A percentile compares a stretch with the other conserved stretches of the same genome.
phyloP scores from a whole-genome alignment of 2,888 invertebrate genomes.

The Euplagia quadripunctaria region DNA sequence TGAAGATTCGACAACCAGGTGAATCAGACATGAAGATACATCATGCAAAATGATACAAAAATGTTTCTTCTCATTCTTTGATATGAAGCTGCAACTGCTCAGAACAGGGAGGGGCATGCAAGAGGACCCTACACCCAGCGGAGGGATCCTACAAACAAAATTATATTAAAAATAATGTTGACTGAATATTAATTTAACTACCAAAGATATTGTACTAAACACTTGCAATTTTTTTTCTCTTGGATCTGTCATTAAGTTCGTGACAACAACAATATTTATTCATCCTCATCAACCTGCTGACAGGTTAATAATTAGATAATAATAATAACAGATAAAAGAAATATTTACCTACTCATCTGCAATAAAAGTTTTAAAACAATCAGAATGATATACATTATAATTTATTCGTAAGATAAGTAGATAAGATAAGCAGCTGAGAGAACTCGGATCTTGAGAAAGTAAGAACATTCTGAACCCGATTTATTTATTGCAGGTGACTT shows the following conservation, averaged over 20 bases:
- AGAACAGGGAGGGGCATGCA: slow-evolving; percentile 23
- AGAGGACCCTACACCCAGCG: slow-evolving; percentile 21
- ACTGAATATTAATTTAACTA: slow-evolving; percentile 1
- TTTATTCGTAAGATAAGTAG: no score
- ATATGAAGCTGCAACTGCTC: slow-evolving; percentile 12
- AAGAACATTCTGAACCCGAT: neutral
- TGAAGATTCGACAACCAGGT: neutral
- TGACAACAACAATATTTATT: no score
- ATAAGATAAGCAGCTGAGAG: neutral
- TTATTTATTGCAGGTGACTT: neutral
- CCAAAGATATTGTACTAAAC: neutral
- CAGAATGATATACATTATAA: neutral
- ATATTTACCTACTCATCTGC: neutral
- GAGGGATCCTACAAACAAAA: slow-evolving; percentile 21
- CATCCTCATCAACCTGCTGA: neutral
- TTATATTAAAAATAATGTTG: slow-evolving; percentile 5
- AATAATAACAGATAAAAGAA: no score
- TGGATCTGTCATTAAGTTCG: neutral
- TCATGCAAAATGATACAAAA: slow-evolving; percentile 11
- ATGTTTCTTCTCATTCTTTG: slow-evolving; percentile 6
- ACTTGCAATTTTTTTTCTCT: neutral
- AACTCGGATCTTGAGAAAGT: neutral
- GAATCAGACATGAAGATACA: neutral
- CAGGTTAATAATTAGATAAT: no score
- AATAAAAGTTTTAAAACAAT: neutral